Conservation (phyloP, 2,797 vertebrate genomes). For the Sus cebifrons region DNA sequence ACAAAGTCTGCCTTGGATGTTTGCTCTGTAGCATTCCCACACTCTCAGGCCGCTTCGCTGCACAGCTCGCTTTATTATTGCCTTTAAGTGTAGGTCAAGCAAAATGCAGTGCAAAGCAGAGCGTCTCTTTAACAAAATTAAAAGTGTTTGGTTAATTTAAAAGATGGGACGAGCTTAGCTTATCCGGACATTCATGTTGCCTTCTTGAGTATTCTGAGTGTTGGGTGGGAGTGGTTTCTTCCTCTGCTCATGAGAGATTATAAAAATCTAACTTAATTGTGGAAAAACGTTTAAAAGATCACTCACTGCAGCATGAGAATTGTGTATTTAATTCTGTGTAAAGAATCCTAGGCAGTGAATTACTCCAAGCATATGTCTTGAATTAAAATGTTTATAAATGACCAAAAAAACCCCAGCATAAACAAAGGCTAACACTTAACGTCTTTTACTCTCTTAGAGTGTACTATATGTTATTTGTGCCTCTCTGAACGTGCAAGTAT, state of each 20-base stretch:
- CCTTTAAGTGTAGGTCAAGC: slow-evolving; percentile 62
- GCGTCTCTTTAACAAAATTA: slow-evolving; percentile 64
- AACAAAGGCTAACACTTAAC: background rate
- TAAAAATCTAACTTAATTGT: slow-evolving; percentile 47
- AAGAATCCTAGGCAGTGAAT: background rate
- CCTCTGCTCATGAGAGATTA: background rate
- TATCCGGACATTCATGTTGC: background rate
- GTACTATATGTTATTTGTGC: background rate
- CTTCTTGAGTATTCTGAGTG: background rate
- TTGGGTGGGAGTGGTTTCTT: slow-evolving; percentile 7
- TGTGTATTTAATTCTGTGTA: slow-evolving; percentile 25
- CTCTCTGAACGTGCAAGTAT: background rate
- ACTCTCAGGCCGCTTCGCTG: slow-evolving; percentile 52
- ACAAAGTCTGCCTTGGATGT: slow-evolving; percentile 80
- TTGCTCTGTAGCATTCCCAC: slow-evolving; percentile 70
- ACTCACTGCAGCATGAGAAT: background rate
- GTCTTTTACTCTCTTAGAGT: background rate
- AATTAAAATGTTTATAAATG: background rate
- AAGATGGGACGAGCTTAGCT: background rate
- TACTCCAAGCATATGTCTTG: background rate
- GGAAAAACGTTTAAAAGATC: slow-evolving; percentile 15
- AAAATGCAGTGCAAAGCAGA: slow-evolving; percentile 51
- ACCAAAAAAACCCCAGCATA: background rate
- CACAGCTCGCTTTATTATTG: slow-evolving; percentile 57
- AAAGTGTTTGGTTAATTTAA: slow-evolving; percentile 56